Evolutionary conservation across 2,113 vertebrate genomes (phyloP), one percentile per base, ranked within the genome.

Genomic region (Brachionichthys hirsutus): DNA sequence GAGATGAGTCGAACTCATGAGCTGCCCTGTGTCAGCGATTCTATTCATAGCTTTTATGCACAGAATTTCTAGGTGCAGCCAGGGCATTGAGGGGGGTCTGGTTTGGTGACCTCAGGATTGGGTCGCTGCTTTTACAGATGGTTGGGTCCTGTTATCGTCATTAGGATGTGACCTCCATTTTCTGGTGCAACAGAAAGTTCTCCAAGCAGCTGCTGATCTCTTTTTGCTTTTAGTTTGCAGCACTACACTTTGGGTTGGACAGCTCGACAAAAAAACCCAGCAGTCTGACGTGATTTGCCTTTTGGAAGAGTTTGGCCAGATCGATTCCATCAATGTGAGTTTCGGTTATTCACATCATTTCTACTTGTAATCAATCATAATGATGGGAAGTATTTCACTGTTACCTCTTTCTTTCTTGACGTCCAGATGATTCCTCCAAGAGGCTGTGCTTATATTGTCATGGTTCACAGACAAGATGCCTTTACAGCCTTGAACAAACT

Each of bases 271-370:
- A 89, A 94, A 94, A 81, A 98, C 95, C 6, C 94, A 94, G 52
- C 95, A 97, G 41, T 91, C 95, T 49, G 97, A 99, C 49, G 94
- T 99, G 57, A 93, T 92, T 75, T 94, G 92, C 65, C 93, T 99
- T 54, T 79, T 99, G 75, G 96, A 98, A 85, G 97, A 99, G 74
- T 99, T 98, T 88, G 97, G 97, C 54, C 95, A 95, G 42, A 97
- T 99, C 62, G 95, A 98, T 42, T 98, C 97, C 2, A 94, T 98
- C 82, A 98, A 99, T 76, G 97, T 99, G 87, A 94, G 97, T 93
- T 42, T 49, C 9, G 10, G 41, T 12, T 2, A 4, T 55, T 54
- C 1, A 19, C 2, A 0, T 40, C n/a, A 60, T 17, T 63, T 5
- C 13, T 35, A 11, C 8, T 5, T 55, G 3, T 49, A 47, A 40